Conservation (phyloP, 2,888 invertebrate genomes). For the Himalopsyche japonica region DNA sequence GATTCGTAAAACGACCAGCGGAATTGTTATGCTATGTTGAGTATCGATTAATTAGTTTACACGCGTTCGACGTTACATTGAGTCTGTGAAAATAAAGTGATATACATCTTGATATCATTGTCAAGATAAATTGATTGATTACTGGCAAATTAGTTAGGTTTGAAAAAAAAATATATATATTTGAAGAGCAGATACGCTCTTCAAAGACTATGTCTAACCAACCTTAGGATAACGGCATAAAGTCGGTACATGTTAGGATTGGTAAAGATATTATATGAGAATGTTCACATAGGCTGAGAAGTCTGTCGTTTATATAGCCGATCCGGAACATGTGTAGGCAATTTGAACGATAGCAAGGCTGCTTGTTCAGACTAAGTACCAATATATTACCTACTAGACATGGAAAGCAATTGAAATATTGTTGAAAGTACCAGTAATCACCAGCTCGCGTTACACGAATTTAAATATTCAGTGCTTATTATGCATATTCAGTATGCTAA, state of each 20-base stretch:
- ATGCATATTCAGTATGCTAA: neutral
- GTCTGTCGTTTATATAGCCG: neutral
- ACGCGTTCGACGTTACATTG: too few species aligned
- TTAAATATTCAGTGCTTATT: neutral
- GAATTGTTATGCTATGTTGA: too few species aligned
- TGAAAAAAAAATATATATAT: too few species aligned
- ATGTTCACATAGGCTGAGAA: neutral
- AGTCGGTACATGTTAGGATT: neutral
- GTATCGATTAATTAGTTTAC: too few species aligned
- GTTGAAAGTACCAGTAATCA: neutral
- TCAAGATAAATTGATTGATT: too few species aligned
- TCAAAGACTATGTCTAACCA: neutral
- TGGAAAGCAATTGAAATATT: neutral
- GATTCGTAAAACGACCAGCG: too few species aligned
- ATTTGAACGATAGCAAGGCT: neutral
- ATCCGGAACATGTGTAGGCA: neutral
- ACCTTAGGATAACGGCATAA: neutral
- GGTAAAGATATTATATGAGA: neutral
- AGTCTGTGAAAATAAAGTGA: too few species aligned
- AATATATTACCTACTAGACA: neutral
- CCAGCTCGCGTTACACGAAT: neutral
- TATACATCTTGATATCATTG: too few species aligned
- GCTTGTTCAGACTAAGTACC: neutral
- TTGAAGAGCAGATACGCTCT: neutral
- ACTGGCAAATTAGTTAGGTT: too few species aligned